phyloP scores from a whole-genome alignment of 37 sponge, comb jelly and placozoan genomes.

The Aphrocallistes beatrix region DNA sequence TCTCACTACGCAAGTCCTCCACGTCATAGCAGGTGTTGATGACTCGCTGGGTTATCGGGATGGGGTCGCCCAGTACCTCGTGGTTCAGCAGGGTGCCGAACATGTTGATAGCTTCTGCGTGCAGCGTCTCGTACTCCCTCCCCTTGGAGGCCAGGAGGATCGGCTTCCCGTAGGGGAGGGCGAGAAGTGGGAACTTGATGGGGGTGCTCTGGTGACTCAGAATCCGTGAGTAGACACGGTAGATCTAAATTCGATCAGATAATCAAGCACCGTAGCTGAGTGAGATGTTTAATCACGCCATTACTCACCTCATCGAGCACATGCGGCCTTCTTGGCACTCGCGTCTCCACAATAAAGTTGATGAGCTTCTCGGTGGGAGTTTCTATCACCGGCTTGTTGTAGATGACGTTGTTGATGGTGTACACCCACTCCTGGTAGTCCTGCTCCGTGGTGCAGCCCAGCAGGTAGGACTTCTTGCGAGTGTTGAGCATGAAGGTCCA shows the following conservation, averaged over 20 bases:
- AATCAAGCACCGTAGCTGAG: too few species aligned
- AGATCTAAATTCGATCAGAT: too few species aligned
- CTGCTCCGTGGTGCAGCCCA: slow-evolving; percentile 35
- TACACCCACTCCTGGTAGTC: slow-evolving; percentile 58
- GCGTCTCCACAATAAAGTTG: slow-evolving; percentile 4
- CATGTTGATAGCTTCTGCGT: slow-evolving; percentile 62
- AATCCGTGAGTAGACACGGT: slow-evolving; percentile 27
- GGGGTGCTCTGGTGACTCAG: slow-evolving; percentile 44
- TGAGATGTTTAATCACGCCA: neutral
- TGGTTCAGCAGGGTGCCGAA: slow-evolving; percentile 51
- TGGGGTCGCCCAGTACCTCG: slow-evolving; percentile 57
- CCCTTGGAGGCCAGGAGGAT: slow-evolving; percentile 45
- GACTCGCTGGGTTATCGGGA: slow-evolving; percentile 59
- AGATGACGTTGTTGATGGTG: slow-evolving; percentile 56
- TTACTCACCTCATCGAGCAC: neutral
- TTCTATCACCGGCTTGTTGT: slow-evolving; percentile 48
- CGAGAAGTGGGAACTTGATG: slow-evolving; percentile 63
- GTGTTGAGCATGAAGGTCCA: slow-evolving; percentile 57
- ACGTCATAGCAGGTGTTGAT: slow-evolving; percentile 74
- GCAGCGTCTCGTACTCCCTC: slow-evolving; percentile 51
- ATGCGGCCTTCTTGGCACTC: neutral
- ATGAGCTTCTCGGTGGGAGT: slow-evolving; percentile 62
- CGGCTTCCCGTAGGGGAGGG: slow-evolving; percentile 78
- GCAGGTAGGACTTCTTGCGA: slow-evolving; percentile 33
- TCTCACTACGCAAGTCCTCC: slow-evolving; percentile 59